These are phyloP conservation scores for Papio anubis DNA, from an alignment of 2,113 vertebrate genomes.

Conservation along the genomic window DNA sequence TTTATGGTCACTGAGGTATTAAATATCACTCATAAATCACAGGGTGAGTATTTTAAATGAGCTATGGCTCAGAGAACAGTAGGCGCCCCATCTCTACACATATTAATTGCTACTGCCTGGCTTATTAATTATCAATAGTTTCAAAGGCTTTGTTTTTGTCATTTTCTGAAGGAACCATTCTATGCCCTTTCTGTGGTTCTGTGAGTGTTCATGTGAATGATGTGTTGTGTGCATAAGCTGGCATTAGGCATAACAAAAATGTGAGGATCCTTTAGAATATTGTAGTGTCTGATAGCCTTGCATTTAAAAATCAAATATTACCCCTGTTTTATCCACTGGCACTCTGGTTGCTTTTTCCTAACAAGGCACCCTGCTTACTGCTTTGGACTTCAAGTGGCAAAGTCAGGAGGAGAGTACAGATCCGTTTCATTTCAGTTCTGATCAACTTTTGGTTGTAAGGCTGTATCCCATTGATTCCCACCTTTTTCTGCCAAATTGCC, in stretches of 20 bases:
- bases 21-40: conserved; percentile 89
- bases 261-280: neutral
- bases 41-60: conserved; percentile 86
- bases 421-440: neutral
- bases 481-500: neutral
- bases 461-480: neutral
- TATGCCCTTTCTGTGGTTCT: neutral
- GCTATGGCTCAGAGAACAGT: conserved; percentile 81
- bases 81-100: conserved; percentile 76
- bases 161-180: conserved; percentile 28
- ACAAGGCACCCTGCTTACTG: neutral
- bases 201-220: neutral
- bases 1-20: conserved; percentile 90
- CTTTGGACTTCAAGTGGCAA: neutral
- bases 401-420: neutral
- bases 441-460: neutral
- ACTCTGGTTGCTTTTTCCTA: neutral
- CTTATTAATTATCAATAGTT: conserved; percentile 83
- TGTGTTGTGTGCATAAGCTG: neutral
- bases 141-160: conserved; percentile 69
- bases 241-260: neutral
- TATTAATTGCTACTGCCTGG: conserved; percentile 82
- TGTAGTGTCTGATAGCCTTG: neutral
- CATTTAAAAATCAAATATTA: neutral
- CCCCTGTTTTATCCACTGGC: neutral